A percentile compares a stretch with the other conserved stretches of the same genome.
Conservation (phyloP, 2,888 invertebrate species). For the Ennomos quercinarius region DNA sequence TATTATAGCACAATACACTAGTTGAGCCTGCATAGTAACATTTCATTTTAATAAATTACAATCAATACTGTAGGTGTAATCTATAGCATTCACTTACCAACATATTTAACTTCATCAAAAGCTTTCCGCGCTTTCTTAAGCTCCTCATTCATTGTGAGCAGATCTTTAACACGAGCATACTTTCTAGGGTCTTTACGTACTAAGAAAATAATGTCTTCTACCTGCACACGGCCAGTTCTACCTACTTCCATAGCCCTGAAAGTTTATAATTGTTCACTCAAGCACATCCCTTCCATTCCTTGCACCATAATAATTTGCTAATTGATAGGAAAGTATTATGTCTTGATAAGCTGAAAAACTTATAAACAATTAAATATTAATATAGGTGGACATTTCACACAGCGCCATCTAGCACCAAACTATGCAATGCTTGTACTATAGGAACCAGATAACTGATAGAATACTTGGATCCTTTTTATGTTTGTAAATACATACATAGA, state of each 20-base stretch:
- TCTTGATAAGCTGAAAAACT: background rate
- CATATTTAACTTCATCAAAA: conserved; percentile 99
- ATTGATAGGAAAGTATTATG: too few relatives aligned
- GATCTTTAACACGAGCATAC: conserved; percentile 98
- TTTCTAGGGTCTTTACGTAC: conserved; percentile 98
- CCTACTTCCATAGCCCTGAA: conserved; percentile 98
- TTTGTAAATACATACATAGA: too few relatives aligned
- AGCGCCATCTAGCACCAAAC: too few relatives aligned
- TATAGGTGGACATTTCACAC: too few relatives aligned
- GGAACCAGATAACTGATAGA: too few relatives aligned
- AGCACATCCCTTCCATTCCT: too few relatives aligned
- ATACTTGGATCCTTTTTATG: too few relatives aligned
- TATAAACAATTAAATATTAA: too few relatives aligned
- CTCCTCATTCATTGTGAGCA: conserved; percentile 99
- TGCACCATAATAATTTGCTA: too few relatives aligned
- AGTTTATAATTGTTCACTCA: conserved; percentile 7
- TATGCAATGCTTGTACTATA: too few relatives aligned
- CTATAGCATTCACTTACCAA: conserved; percentile 86
- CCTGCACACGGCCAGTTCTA: conserved; percentile 97
- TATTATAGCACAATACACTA: conserved; percentile 8
- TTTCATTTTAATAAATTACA: background rate
- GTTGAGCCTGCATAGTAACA: background rate
- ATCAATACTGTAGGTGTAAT: background rate
- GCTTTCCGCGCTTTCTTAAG: conserved; percentile 99
- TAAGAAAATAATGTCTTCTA: conserved; percentile 98